These are phyloP conservation scores for Euleptes europaea DNA, from an alignment of 2,113 vertebrate genomes.

Conservation along the genomic window DNA sequence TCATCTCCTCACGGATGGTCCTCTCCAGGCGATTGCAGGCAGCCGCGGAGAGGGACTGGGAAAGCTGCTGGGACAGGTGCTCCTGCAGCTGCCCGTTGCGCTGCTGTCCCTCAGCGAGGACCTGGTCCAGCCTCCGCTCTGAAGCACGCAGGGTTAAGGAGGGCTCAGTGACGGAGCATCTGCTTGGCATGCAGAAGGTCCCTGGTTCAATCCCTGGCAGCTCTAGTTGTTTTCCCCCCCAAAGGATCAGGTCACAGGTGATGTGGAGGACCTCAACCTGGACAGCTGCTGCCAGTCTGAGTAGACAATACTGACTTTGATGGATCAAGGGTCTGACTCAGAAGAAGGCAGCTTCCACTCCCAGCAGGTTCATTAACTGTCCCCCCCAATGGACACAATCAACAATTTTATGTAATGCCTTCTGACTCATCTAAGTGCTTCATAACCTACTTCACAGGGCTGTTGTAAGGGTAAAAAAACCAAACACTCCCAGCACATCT, in stretches of 20 bases:
- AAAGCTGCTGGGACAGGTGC: conserved; percentile 89
- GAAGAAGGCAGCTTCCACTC: not conserved
- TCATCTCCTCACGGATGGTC: conserved; percentile 92
- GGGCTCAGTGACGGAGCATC: not conserved
- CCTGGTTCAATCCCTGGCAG: not conserved
- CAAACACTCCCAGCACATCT: not conserved
- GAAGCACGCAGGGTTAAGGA: conserved; percentile 65
- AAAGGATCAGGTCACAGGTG: not conserved
- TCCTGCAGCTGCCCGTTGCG: conserved; percentile 90
- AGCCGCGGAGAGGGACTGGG: conserved; percentile 83
- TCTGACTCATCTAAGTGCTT: not conserved
- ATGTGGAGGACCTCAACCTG: too few relatives aligned
- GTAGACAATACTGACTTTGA: not conserved
- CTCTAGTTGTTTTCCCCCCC: not conserved
- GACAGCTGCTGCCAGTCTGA: too few relatives aligned
- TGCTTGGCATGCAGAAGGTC: not conserved
- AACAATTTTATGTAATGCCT: not conserved
- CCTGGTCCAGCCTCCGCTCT: conserved; percentile 88
- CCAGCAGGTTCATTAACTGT: not conserved
- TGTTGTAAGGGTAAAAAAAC: not conserved
- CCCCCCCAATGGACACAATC: too few relatives aligned
- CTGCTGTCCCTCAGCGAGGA: conserved; percentile 84
- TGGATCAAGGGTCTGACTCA: too few relatives aligned
- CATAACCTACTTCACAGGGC: not conserved
- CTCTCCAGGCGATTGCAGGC: conserved; percentile 89